A percentile compares a stretch with the other conserved stretches of the same genome.
phyloP scores from a whole-genome alignment of 2,888 invertebrate species.

The Hedya salicella region DNA sequence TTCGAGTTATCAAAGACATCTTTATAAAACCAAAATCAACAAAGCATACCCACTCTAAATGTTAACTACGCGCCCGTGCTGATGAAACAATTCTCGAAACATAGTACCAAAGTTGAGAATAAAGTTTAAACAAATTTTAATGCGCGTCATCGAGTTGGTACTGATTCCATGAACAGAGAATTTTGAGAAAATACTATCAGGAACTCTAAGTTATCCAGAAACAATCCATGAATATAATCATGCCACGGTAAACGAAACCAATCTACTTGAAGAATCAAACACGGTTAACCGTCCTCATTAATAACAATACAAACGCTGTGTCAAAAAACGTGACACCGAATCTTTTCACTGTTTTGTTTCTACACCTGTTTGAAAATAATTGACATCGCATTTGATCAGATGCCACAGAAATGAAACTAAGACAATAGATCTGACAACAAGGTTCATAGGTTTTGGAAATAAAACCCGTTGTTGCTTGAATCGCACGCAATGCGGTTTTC shows the following conservation, averaged over 20 bases:
- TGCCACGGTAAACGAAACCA: background rate
- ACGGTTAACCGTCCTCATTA: background rate
- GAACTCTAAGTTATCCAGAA: background rate
- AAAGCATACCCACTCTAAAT: background rate
- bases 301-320: background rate
- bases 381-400: background rate
- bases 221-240: background rate
- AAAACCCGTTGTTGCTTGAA: background rate
- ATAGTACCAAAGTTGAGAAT: background rate
- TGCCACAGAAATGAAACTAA: background rate
- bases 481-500: background rate
- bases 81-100: background rate
- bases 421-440: too few species aligned
- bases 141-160: background rate
- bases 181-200: background rate
- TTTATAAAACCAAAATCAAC: background rate
- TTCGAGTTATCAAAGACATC: background rate
- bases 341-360: background rate
- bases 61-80: background rate
- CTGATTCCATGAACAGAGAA: background rate
- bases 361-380: background rate
- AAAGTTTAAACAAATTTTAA: slow-evolving; percentile 16
- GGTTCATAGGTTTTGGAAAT: too few species aligned
- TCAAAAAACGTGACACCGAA: background rate
- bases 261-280: background rate